Conservation (phyloP, 2,797 vertebrate species). For the Hyperoplus lanceolatus region DNA sequence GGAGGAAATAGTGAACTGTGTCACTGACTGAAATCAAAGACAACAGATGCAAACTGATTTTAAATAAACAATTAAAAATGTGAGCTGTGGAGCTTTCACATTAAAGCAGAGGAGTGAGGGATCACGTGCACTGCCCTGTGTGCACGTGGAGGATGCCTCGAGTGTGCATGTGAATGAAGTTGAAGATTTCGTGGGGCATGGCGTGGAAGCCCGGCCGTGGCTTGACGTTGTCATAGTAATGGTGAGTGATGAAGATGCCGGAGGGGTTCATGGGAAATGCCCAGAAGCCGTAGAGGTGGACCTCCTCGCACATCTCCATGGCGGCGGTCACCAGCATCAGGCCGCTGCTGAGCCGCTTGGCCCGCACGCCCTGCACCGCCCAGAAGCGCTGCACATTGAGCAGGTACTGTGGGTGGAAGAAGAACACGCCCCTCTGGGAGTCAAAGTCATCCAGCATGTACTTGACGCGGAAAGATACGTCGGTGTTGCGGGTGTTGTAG, state of each 20-base stretch:
- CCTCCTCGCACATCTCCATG: constrained; percentile 96
- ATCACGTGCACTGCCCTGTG: constrained; percentile 91
- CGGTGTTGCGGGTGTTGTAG: constrained; percentile 97
- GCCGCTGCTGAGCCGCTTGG: constrained; percentile 95
- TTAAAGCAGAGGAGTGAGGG: background rate
- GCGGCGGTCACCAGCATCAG: constrained; percentile 96
- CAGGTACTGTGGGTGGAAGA: constrained; percentile 98
- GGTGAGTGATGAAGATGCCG: constrained; percentile 95
- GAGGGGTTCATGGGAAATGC: constrained; percentile 97
- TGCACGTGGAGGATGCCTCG: constrained; percentile 96
- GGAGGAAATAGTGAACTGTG: constrained; percentile 17
- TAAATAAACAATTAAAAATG: constrained; percentile 25
- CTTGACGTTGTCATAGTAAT: constrained; percentile 99
- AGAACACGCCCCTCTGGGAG: constrained; percentile 92
- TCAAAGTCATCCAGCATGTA: constrained; percentile 98
- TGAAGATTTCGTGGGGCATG: constrained; percentile 98
- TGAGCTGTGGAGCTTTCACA: constrained; percentile 5
- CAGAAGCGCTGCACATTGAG: constrained; percentile 96
- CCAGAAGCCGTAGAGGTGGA: constrained; percentile 99
- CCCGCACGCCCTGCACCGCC: constrained; percentile 93
- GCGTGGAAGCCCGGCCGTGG: constrained; percentile 97
- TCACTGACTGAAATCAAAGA: constrained; percentile 18
- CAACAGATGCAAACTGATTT: constrained; percentile 10
- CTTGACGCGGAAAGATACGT: constrained; percentile 96
- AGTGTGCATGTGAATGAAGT: constrained; percentile 97